Percentiles rank a stretch among this genome's conserved stretches.
Evolutionary conservation across 2,113 vertebrate genomes (phyloP).

Genomic region (cat (Felis catus)): F.catus_Fca126_mat1.0 CM031423.1:3010501-3011000

Average conservation of each 20-base stretch:
- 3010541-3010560: no score
- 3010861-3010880: no score
- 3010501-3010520: background rate
- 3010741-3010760: rapidly evolving
- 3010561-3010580: background rate
- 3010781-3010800: background rate
- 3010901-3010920: rapidly evolving
- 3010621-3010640: background rate
- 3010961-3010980: rapidly evolving
- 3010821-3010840: background rate
- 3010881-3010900: rapidly evolving
- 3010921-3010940: rapidly evolving
- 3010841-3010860: background rate
- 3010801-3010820: rapidly evolving
- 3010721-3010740: background rate
- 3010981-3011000: background rate
- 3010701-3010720: background rate
- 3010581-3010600: rapidly evolving
- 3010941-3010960: background rate
- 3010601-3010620: rapidly evolving
- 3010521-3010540: background rate
- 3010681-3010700: background rate
- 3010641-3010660: rapidly evolving
- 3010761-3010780: background rate
- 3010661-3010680: background rate